phyloP scores from a whole-genome alignment of 1,140 invertebrate species.

The Carcinoscorpius rotundicauda region DNA sequence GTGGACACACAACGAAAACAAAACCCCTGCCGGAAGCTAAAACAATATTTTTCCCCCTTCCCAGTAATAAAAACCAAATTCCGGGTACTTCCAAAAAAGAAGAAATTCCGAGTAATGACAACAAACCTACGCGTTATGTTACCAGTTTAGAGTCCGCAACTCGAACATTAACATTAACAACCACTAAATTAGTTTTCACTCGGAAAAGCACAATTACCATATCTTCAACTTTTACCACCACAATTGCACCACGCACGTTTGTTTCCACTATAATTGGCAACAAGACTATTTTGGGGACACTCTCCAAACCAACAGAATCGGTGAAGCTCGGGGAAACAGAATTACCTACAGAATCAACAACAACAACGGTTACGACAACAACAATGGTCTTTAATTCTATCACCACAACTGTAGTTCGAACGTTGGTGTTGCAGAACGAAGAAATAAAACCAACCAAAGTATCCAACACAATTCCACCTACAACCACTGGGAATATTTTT shows the following conservation, averaged over 20 bases:
- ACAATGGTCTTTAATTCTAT: no score
- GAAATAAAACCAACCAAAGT: background rate
- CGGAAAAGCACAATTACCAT: slow-evolving; percentile 25
- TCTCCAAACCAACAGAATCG: slow-evolving; percentile 15
- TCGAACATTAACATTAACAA: slow-evolving; percentile 23
- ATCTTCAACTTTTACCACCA: slow-evolving; percentile 25
- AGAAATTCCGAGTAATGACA: background rate
- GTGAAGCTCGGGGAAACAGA: background rate
- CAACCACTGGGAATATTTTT: no score
- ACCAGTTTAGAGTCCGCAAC: slow-evolving; percentile 24
- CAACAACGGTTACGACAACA: no score
- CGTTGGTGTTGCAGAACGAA: no score
- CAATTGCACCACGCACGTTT: slow-evolving; percentile 24
- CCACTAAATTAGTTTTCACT: slow-evolving; percentile 26
- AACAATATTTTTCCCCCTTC: slow-evolving; percentile 12
- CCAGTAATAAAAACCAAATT: slow-evolving; percentile 3
- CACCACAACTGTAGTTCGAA: no score
- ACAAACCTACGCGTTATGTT: slow-evolving; percentile 20
- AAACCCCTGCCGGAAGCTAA: slow-evolving; percentile 8
- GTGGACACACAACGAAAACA: slow-evolving; percentile 15
- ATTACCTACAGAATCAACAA: no score
- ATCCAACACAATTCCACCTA: no score
- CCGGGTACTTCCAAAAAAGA: background rate
- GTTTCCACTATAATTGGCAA: slow-evolving; percentile 25
- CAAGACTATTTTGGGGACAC: slow-evolving; percentile 21